Base-by-base conservation (phyloP, 2,888 invertebrate species). In the Drosophila paranaensis region DNA sequence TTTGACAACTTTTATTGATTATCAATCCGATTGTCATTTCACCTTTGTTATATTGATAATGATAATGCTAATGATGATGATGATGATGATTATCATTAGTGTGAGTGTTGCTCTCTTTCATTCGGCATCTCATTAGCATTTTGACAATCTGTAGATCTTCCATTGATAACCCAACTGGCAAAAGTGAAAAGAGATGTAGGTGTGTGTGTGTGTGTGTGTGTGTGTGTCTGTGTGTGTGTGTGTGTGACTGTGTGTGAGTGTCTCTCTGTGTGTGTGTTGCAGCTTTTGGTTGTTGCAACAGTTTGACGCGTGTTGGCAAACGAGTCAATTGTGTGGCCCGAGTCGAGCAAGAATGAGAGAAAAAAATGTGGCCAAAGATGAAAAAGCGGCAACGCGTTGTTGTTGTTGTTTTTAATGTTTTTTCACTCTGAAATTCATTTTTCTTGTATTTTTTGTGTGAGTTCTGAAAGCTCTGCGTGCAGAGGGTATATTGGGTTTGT, bases 281-380 rank as follows among this genome's bases (percentile, higher is more conserved):
- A 64, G 65, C 60, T 48, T 48, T 55, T 33, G 25, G 46, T 62
- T 54, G 39, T 27, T 75, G 78, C 72, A 66, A 72, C 76, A 71
- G 70, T 79, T 68, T 80, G 79, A 77, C 74, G 86, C 77, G 77
- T 82, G 80, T 83, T 88, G 82, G 75, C 82, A 78, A 89, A 89
- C 85, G 80, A 89, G 80, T 88, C 87, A 87, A 89, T 88, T 85
- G 86, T 81, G 69, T 74, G 74, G 84, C 81, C 71, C 25, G 77
- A 37, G 35, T 80, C 77, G 74, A 88, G 78, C 81, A 56, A 30
- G 48, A 48, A n/a, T 30, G 60, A n/a, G 45, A 14, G 8, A 55
- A 11, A 50, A 20, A 51, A 13, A 11, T 39, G 10, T n/a, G 6
- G 45, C 27, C 37, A 35, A 51, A 51, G 20, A 50, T 46, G 37